Percentiles rank a stretch among this genome's conserved stretches.
Evolutionary conservation across 2,888 invertebrate species (phyloP).

Genomic region (Pecten maximus): DNA sequence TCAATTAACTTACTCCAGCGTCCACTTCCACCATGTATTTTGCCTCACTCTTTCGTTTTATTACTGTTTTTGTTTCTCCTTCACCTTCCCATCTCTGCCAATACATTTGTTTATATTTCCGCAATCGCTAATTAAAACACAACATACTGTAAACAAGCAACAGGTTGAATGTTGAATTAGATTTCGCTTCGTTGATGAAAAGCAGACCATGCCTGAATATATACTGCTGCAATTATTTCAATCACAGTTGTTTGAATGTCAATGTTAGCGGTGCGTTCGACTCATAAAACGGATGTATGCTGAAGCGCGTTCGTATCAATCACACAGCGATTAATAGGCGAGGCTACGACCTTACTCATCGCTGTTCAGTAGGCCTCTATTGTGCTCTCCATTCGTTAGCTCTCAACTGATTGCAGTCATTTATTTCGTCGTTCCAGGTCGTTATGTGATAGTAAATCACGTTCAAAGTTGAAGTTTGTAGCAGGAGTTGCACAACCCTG

Average conservation of each 20-base stretch:
- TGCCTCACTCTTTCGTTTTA: too few species aligned
- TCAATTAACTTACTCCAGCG: too few species aligned
- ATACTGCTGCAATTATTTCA: not conserved
- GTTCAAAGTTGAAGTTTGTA: not conserved
- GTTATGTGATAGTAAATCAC: not conserved
- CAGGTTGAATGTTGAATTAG: not conserved
- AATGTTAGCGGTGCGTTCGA: not conserved
- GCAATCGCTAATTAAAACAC: too few species aligned
- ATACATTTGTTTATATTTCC: too few species aligned
- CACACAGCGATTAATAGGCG: not conserved
- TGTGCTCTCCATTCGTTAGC: not conserved
- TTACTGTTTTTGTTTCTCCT: too few species aligned
- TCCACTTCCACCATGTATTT: too few species aligned
- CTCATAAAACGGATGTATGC: conserved; percentile 13
- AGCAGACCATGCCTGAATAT: not conserved
- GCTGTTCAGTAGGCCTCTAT: not conserved
- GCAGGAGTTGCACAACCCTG: not conserved
- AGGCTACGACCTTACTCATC: not conserved
- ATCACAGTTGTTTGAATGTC: not conserved
- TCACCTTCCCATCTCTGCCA: too few species aligned
- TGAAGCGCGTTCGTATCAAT: not conserved
- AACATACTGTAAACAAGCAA: too few species aligned
- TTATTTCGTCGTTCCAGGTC: not conserved
- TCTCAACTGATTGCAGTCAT: not conserved
- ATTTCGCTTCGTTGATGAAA: not conserved